Percentiles rank a stretch among this genome's conserved stretches.
These are phyloP conservation scores for Phalacrocorax carbo DNA, from an alignment of 2,113 vertebrate species.

Conservation along the genomic window DNA sequence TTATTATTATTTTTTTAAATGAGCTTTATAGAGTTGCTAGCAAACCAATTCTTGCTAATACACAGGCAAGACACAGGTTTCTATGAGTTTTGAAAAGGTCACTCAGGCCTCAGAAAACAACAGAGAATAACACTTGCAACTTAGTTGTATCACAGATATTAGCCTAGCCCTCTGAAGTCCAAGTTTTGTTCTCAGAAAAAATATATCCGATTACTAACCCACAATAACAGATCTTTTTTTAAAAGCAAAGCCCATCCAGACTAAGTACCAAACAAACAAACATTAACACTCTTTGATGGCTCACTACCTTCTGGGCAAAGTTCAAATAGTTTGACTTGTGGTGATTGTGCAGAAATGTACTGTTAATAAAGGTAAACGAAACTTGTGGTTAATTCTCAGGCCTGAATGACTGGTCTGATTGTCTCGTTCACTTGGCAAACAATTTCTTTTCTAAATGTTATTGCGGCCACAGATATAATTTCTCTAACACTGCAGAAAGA, in stretches of 20 bases:
- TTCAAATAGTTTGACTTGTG: constrained; percentile 49
- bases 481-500: constrained; percentile 59
- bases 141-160: not conserved
- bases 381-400: constrained; percentile 47
- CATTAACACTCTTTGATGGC: constrained; percentile 24
- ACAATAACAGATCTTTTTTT: not conserved
- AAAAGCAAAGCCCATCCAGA: constrained; percentile 17
- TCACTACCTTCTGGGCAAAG: constrained; percentile 2
- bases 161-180: not conserved
- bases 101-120: not conserved
- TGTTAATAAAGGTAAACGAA: constrained; percentile 58
- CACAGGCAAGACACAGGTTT: not conserved
- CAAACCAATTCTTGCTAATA: constrained; percentile 73
- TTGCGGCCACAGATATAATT: constrained; percentile 54
- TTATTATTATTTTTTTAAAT: constrained; percentile 67
- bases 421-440: constrained; percentile 65
- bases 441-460: constrained; percentile 49
- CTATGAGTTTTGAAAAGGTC: not conserved
- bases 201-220: not conserved
- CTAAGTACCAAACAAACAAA: constrained; percentile 54
- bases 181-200: not conserved
- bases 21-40: constrained; percentile 71
- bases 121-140: not conserved
- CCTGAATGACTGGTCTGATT: constrained; percentile 39
- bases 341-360: constrained; percentile 47